Evolutionary conservation across 2,888 invertebrate genomes (phyloP), one percentile per base, ranked within the genome.

Genomic region (Geotrupes spiniger): DNA sequence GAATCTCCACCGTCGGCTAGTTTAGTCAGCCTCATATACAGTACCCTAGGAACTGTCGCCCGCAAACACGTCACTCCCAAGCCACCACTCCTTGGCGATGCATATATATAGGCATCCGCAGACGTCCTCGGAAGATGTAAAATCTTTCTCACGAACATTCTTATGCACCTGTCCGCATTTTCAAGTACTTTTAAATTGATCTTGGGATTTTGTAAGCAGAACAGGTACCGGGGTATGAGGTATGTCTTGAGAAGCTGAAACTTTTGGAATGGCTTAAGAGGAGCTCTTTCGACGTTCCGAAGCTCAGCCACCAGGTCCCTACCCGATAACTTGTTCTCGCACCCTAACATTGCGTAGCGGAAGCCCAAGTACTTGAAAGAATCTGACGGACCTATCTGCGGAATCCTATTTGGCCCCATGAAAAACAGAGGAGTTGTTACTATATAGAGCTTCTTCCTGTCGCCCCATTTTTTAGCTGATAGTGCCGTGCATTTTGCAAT

Each of bases 111-210:
- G 2, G 45, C 38, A 10, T 2, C 21, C 4, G 21, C 31, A 9
- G 31, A 12, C 2, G 31, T 31, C 3, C 21, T 21, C 4, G 21
- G 21, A 6, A 69, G 73, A 68, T 76, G 76, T 77, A 79, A 72
- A 70, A 71, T 78, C 78, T 6, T 9, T n/a, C 14, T 31, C 9
- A 2, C 31, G 77, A 80, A 77, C 76, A 74, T 76, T 75, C 77
- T 80, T 79, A 31, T 16, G 3, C 15, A 11, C 10, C 46, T 28
- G n/a, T 43, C 47, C 4, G 38, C 43, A 14, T 39, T 40, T 6
- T 37, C 36, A 3, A 48, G 17, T 10, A 39, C 17, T 8, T 38
- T 48, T 12, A 16, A 15, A 9, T 47, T 45, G 2, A 37, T 17
- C 41, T 17, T 31, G 4, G 33, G 33, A 1, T 25, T 37, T 25